Evolutionary conservation across 1,140 invertebrate genomes (phyloP), one percentile per base, ranked within the genome.

Genomic region (Neodiprion lecontei): DNA sequence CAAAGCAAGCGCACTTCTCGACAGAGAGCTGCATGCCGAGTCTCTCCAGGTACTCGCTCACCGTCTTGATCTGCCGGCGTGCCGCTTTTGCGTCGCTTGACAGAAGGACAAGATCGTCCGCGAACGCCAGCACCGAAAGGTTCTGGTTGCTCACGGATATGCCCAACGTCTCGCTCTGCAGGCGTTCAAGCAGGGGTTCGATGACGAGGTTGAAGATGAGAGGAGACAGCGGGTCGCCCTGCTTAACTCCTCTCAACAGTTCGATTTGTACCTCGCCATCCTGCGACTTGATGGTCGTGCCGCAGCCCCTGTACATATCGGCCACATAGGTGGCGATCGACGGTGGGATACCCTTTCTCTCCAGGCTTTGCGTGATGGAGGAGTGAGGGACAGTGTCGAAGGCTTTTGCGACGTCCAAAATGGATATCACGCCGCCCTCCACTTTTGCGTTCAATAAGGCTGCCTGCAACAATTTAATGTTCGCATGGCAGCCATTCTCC

Each of bases 161-260:
- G 14, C 74, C 71, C 10, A 76, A 77, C 7, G 70, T 70, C 7
- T 73, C 72, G 0, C n/a, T 21, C 2, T 72, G 72, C 10, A 84
- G 9, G 1, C 21, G 11, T 23, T 72, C 21, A 1, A 85, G 67
- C 7, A 76, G 50, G 7, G 80, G 78, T 67, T 88, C 84, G 17
- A 88, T 75, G 0, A 83, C 79, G 21, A 84, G 67, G 67, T 86
- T 86, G 68, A 88, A 88, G 9, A 87, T 75, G 4, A 84, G 71
- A 3, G 85, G 85, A 9, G 78, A 80, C 0, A 87, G 75, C 5
- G 83, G 82, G 72, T 87, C 86, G 1, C 87, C 87, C 76, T 89
- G 88, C 72, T 86, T 83, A 0, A 89, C 86, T 9, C 85, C 88
- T 61, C 82, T 76, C 17, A 77, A 69, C 49, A 83, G 68, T 14